Percentiles rank a stretch among this genome's conserved stretches.
Conservation (phyloP, 2,797 vertebrate species). For the Aeoliscus strigatus region DNA sequence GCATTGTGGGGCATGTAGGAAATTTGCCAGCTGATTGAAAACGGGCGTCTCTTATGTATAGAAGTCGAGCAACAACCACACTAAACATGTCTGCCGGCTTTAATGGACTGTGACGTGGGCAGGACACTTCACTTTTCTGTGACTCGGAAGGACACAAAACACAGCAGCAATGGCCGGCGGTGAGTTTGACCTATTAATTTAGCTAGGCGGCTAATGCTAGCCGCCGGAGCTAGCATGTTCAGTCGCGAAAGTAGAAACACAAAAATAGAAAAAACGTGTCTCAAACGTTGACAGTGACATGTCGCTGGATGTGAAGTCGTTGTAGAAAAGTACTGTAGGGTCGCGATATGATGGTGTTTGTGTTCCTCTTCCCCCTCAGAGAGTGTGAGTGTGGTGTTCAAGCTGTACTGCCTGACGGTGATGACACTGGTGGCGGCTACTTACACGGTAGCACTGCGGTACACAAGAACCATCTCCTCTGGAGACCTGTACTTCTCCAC, state of each 20-base stretch:
- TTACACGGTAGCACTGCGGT: slow-evolving; percentile 84
- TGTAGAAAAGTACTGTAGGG: neutral
- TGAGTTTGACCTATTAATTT: slow-evolving; percentile 32
- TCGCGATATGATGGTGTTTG: neutral
- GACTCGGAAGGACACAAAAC: slow-evolving; percentile 13
- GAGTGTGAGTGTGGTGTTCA: slow-evolving; percentile 85
- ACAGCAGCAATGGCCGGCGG: slow-evolving; percentile 54
- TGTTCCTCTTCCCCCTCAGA: slow-evolving; percentile 64
- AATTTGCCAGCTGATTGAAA: no score
- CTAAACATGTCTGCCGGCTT: rapidly evolving
- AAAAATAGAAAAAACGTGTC: no score
- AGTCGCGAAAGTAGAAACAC: neutral
- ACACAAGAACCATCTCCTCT: slow-evolving; percentile 81
- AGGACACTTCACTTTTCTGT: rapidly evolving
- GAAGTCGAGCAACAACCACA: neutral
- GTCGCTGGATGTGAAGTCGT: neutral
- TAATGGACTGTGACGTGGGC: slow-evolving; percentile 15
- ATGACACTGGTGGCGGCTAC: slow-evolving; percentile 94
- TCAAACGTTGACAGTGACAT: no score
- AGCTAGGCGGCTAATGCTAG: slow-evolving; percentile 30
- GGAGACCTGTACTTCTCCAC: slow-evolving; percentile 88
- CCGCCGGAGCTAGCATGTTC: neutral
- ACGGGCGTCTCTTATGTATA: neutral
- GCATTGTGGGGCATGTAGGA: slow-evolving; percentile 43
- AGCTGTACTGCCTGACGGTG: slow-evolving; percentile 91